Conservation (phyloP, 30 jellyfish, hydroid and myxozoan species). For the Turritopsis rubra region DNA sequence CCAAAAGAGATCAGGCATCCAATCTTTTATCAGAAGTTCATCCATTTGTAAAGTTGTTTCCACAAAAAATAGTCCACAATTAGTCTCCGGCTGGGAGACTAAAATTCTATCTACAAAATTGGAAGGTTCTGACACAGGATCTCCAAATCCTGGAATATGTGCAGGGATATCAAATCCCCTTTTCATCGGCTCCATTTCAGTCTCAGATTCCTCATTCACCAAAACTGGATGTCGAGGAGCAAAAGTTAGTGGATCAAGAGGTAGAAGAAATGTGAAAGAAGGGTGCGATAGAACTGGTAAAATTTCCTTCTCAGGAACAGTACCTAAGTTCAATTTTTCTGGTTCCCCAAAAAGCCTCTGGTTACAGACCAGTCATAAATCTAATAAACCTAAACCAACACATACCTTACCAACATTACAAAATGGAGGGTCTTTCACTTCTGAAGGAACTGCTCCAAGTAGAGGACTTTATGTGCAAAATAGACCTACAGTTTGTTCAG, state of each 20-base stretch:
- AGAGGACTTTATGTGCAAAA: too few relatives aligned
- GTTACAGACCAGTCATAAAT: slow-evolving; percentile 14
- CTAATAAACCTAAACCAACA: slow-evolving; percentile 2
- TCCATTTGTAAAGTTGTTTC: background rate
- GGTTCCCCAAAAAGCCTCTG: slow-evolving; percentile 1
- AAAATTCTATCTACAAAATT: background rate
- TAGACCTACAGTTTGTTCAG: slow-evolving; percentile 18
- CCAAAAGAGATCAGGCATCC: background rate
- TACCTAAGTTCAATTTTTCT: slow-evolving; percentile 8
- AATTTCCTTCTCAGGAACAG: background rate
- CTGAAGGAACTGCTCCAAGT: too few relatives aligned
- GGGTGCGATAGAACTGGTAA: slow-evolving; percentile 14
- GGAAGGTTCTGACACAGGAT: slow-evolving; percentile 17
- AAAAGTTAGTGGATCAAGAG: slow-evolving; percentile 1
- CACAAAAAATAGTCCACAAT: background rate
- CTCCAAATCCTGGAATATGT: background rate
- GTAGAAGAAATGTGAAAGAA: background rate
- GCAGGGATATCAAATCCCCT: slow-evolving; percentile 16
- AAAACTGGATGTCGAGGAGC: background rate
- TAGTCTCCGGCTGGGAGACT: slow-evolving; percentile 5
- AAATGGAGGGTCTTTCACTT: too few relatives aligned
- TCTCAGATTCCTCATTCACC: background rate
- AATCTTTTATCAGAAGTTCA: background rate
- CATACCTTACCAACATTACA: background rate
- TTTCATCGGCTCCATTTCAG: background rate